Evolutionary conservation across 1,140 invertebrate genomes (phyloP).

Genomic region (Pseudomyrmex cubaensis): DNA sequence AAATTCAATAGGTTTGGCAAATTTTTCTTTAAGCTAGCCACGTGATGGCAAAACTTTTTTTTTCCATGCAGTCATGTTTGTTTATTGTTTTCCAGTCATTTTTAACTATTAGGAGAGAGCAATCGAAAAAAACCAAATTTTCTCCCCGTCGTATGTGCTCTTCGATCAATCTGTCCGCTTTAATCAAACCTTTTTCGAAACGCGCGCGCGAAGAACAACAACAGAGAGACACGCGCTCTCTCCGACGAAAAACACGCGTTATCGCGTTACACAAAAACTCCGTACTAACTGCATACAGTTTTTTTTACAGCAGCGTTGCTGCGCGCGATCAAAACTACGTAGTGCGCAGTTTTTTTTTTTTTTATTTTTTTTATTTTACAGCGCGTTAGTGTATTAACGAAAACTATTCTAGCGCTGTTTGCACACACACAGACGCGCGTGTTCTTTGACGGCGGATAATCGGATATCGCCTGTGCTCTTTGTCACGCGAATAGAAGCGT

Average conservation of each 20-base stretch:
- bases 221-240: not conserved
- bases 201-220: not conserved
- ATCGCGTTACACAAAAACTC: constrained; percentile 15
- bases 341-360: not conserved
- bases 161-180: constrained; percentile 29
- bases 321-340: constrained; percentile 33
- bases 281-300: constrained; percentile 9
- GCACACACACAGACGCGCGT: not conserved
- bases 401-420: constrained; percentile 2
- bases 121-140: constrained; percentile 19
- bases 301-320: constrained; percentile 2
- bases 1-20: too few relatives aligned
- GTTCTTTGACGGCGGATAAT: constrained; percentile 10
- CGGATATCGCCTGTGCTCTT: not conserved
- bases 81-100: too few relatives aligned
- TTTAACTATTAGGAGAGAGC: constrained; percentile 5
- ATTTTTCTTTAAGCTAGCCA: too few relatives aligned
- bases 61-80: too few relatives aligned
- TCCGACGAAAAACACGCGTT: constrained; percentile 34
- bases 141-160: not conserved
- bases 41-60: too few relatives aligned
- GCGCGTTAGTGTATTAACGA: not conserved
- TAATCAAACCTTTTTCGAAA: constrained; percentile 28
- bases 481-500: not conserved
- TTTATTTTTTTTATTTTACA: constrained; percentile 15